Percentiles rank a stretch among this genome's conserved stretches.
phyloP scores from a whole-genome alignment of 2,113 vertebrate species.

The Puma concolor region DNA sequence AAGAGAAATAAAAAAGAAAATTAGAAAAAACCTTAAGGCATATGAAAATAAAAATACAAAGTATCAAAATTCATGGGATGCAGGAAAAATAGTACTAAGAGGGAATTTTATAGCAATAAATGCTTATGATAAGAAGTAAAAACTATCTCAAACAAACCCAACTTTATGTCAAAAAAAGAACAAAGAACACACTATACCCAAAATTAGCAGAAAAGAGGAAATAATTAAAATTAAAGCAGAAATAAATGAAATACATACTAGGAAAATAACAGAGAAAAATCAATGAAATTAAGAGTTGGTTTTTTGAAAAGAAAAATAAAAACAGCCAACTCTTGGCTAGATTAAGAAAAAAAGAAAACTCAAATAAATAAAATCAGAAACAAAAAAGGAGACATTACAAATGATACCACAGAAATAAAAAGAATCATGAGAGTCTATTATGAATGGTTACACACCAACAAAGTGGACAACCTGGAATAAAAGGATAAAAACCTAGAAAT shows the following conservation, averaged over 20 bases:
- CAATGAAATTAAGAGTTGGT: background rate
- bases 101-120: background rate
- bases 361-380: background rate
- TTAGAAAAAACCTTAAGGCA: background rate
- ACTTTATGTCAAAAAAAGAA: background rate
- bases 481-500: background rate
- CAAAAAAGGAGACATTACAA: background rate
- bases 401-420: background rate
- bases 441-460: background rate
- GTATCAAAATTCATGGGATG: background rate
- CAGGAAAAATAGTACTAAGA: background rate
- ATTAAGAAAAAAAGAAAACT: background rate
- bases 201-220: background rate
- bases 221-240: background rate
- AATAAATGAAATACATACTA: background rate
- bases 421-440: too few relatives aligned
- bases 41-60: background rate
- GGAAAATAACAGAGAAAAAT: background rate
- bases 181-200: background rate
- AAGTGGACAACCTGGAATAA: background rate
- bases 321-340: background rate
- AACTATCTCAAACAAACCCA: background rate
- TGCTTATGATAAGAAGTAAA: background rate
- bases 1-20: background rate
- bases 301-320: background rate